Evolutionary conservation across 2,113 vertebrate genomes (phyloP).

Genomic region (Muntiacus muntjak): DNA sequence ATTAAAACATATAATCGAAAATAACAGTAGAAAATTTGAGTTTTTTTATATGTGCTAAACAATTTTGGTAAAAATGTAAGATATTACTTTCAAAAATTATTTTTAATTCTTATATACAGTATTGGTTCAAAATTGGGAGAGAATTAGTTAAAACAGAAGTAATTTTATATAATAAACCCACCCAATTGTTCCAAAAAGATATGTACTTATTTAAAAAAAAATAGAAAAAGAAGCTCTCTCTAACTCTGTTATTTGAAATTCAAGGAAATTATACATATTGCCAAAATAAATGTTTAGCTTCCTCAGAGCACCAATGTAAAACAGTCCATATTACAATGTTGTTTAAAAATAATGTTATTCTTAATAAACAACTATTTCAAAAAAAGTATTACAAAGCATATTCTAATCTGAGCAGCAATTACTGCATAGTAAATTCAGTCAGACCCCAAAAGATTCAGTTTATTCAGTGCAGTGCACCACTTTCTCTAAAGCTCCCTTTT

Average conservation of each 20-base stretch:
- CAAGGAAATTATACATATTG: not conserved
- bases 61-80: not conserved
- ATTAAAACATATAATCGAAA: not conserved
- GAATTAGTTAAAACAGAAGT: not conserved
- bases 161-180: not conserved
- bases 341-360: slow-evolving; percentile 4
- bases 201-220: not conserved
- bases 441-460: not conserved
- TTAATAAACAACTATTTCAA: not conserved
- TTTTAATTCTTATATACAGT: not conserved
- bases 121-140: not conserved
- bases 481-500: not conserved
- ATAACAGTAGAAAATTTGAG: not conserved
- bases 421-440: not conserved
- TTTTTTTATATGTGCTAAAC: not conserved
- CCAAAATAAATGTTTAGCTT: not conserved
- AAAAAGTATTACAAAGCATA: not conserved
- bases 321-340: not conserved
- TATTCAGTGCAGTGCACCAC: not conserved
- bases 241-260: not conserved
- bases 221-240: not conserved
- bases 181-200: not conserved
- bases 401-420: not conserved
- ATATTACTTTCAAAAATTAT: not conserved
- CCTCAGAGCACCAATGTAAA: not conserved